A percentile compares a stretch with the other conserved stretches of the same genome.
phyloP scores from a whole-genome alignment of 1,140 invertebrate genomes.

The Ruditapes philippinarum region DNA sequence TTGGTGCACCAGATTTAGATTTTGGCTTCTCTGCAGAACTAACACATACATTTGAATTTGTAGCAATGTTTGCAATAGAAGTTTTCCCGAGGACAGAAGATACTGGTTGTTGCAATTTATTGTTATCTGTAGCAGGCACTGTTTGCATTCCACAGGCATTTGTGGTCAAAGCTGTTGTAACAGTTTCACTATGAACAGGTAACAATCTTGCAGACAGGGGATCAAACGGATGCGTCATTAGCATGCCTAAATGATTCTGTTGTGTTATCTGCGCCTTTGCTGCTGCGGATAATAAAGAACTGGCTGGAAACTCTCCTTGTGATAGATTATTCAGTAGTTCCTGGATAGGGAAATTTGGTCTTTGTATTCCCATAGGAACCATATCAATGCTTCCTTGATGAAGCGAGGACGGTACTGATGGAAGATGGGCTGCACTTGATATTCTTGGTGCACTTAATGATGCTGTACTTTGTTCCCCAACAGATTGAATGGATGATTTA shows the following conservation, averaged over 20 bases:
- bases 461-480: background rate
- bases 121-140: background rate
- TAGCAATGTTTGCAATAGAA: background rate
- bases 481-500: background rate
- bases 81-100: background rate
- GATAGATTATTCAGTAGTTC: conserved; percentile 75
- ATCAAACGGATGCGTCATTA: conserved; percentile 51
- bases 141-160: background rate
- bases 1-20: conserved; percentile 16
- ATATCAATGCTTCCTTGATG: background rate
- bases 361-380: background rate
- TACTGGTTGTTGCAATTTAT: background rate
- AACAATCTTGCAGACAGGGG: background rate
- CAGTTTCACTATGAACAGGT: background rate
- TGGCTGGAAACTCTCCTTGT: conserved; percentile 83
- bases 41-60: too few species aligned
- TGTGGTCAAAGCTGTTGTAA: background rate
- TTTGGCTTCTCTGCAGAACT: conserved; percentile 11
- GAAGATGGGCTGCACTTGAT: background rate
- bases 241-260: conserved; percentile 55
- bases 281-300: conserved; percentile 80
- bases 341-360: conserved; percentile 61
- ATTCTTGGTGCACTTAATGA: background rate
- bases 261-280: conserved; percentile 79
- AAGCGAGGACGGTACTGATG: background rate